Percentiles rank a stretch among this genome's conserved stretches.
Evolutionary conservation across 2,888 invertebrate genomes (phyloP).

Genomic region (Myathropa florea): DNA sequence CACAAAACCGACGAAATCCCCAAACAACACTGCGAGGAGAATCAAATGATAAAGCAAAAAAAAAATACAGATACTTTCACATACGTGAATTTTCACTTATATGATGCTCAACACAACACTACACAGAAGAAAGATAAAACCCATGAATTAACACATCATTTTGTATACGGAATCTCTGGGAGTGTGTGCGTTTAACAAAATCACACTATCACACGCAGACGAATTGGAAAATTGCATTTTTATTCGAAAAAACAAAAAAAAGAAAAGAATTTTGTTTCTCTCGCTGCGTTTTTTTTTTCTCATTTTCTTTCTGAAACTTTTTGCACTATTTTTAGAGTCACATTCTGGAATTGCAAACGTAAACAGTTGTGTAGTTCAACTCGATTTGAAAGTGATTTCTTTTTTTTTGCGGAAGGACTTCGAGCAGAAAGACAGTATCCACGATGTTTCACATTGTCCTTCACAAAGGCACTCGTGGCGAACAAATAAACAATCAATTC

Average conservation of each 20-base stretch:
- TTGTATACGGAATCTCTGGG: constrained; percentile 41
- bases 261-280: neutral
- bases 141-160: constrained; percentile 52
- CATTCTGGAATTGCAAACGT: constrained; percentile 19
- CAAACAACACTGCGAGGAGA: neutral
- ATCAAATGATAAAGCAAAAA: neutral
- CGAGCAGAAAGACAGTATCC: neutral
- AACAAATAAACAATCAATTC: constrained; percentile 62
- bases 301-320: constrained; percentile 18
- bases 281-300: neutral
- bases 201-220: constrained; percentile 49
- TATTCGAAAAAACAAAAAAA: neutral
- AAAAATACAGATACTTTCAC: neutral
- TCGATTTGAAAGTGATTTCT: neutral
- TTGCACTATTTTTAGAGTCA: constrained; percentile 40
- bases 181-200: constrained; percentile 57
- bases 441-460: constrained; percentile 39
- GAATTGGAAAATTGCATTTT: constrained; percentile 53
- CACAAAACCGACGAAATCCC: neutral
- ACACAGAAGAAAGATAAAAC: constrained; percentile 19
- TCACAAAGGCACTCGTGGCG: constrained; percentile 69
- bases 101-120: neutral
- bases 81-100: neutral
- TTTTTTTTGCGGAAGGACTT: neutral
- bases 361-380: constrained; percentile 35